phyloP scores from a whole-genome alignment of 2,888 invertebrate species.

The Tiliacea aurago region DNA sequence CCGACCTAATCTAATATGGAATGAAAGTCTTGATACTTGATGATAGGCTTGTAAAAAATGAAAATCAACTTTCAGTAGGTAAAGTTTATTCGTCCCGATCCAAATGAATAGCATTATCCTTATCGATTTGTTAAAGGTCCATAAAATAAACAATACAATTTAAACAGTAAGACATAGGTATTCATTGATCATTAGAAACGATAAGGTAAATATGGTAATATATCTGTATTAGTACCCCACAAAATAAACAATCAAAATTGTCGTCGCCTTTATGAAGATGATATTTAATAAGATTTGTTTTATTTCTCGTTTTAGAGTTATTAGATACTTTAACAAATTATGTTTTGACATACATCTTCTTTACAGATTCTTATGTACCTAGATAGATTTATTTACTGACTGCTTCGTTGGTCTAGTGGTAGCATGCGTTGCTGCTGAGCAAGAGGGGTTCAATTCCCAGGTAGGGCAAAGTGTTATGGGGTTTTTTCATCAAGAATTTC shows the following conservation, averaged over 20 bases:
- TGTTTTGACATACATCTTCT: conserved; percentile 29
- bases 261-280: conserved; percentile 1
- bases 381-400: neutral
- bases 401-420: too few species aligned
- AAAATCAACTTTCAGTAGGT: neutral
- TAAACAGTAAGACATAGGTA: neutral
- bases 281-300: conserved; percentile 10
- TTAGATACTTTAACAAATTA: conserved; percentile 7
- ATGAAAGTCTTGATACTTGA: too few species aligned
- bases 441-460: too few species aligned
- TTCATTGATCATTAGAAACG: neutral
- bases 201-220: conserved; percentile 18
- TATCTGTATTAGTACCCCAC: neutral
- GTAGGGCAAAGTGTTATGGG: too few species aligned
- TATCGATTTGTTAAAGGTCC: conserved; percentile 1
- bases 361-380: neutral
- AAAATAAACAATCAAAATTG: conserved; percentile 22
- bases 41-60: neutral
- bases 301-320: neutral
- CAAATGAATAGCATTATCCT: neutral
- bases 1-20: too few species aligned
- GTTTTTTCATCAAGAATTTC: too few species aligned
- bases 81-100: neutral
- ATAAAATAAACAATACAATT: neutral
- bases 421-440: too few species aligned